Evolutionary conservation across 1,140 invertebrate genomes (phyloP), one percentile per base, ranked within the genome.

Genomic region (Caenorhabditis latens): DNA sequence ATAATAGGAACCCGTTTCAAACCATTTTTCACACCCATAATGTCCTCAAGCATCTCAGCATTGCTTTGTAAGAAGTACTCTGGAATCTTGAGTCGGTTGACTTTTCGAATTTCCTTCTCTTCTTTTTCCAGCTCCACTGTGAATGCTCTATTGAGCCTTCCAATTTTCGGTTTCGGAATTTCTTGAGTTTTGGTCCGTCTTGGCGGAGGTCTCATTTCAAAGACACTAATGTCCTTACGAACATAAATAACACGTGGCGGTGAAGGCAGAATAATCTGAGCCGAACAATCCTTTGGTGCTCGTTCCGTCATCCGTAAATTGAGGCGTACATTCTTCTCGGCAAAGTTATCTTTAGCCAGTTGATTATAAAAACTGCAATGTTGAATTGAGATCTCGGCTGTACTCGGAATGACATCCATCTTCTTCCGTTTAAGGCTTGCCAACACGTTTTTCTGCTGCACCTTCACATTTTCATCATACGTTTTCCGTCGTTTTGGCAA

Each of bases 351-450:
- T 16, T 67, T 63, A 8, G 84, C 58, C 21, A 43, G 19, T 21
- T 89, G 79, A 32, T 61, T 86, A 61, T 87, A 89, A 86, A 89
- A 89, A 83, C 88, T 89, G 88, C 86, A 87, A 79, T 89, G 89
- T 79, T 89, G 89, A 57, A 89, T 84, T 63, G 84, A 89, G 58
- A 89, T 89, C 58, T 89, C 89, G 2, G 89, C 89, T 21, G 89
- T 61, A 43, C 83, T 85, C 32, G 83, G 83, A 46, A 65, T 79
- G 53, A 79, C 63, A 16, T 55, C 21, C 43, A 53, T 65, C 21
- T 65, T 84, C 21, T 85, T 84, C 21, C 63, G 48, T 55, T 85
- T 85, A 32, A 88, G 63, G 32, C 63, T 84, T 2, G 87, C 85
- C 19, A 88, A 67, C 32, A 88, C 84, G 42, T 83, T 48, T 46